These are phyloP conservation scores for Erinaceus europaeus DNA, from an alignment of 2,113 vertebrate genomes.

Conservation along the genomic window DNA sequence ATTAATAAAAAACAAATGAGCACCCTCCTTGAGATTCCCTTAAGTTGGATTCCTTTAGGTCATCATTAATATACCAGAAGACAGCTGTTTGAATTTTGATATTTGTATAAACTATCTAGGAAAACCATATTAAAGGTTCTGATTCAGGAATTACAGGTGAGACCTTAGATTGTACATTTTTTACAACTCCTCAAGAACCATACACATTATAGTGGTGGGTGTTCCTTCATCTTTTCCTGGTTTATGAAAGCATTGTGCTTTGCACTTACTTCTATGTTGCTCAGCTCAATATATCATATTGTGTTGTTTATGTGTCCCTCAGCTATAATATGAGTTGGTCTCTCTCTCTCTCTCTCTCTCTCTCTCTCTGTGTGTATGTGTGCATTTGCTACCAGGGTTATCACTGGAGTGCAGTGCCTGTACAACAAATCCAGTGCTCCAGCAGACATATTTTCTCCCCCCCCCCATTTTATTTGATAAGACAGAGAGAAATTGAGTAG, in stretches of 20 bases:
- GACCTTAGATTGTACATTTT: background rate
- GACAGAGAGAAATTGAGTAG: too few species aligned
- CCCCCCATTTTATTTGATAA: too few species aligned
- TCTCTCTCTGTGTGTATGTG: too few species aligned
- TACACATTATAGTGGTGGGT: background rate
- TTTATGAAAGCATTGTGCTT: accelerated
- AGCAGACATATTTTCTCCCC: too few species aligned
- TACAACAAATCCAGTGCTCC: too few species aligned
- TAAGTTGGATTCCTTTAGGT: background rate
- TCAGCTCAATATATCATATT: background rate
- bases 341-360: too few species aligned
- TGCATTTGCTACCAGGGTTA: too few species aligned
- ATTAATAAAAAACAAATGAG: background rate
- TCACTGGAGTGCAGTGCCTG: too few species aligned
- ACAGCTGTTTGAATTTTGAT: background rate
- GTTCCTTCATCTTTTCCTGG: background rate
- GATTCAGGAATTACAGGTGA: background rate
- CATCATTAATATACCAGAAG: background rate
- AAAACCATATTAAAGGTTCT: background rate
- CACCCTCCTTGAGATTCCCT: background rate
- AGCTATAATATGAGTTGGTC: background rate
- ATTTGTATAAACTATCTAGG: background rate
- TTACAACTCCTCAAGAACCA: background rate
- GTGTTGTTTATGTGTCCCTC: background rate
- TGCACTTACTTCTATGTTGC: accelerated